These are phyloP conservation scores for Sciurus carolinensis DNA, from an alignment of 2,797 vertebrate species.

Conservation along the genomic window DNA sequence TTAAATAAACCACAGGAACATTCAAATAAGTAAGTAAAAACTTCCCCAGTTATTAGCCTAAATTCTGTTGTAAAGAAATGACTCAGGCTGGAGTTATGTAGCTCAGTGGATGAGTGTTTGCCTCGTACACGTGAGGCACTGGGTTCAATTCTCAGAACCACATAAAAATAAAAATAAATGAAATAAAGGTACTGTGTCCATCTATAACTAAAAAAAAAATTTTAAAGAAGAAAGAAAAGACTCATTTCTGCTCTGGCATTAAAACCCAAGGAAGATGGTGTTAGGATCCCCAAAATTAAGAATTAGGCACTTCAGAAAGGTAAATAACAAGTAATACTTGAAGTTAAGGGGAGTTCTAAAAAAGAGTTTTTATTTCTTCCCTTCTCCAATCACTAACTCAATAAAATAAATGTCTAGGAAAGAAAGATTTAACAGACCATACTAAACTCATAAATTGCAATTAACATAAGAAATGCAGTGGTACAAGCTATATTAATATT, in stretches of 20 bases:
- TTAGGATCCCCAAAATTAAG: neutral
- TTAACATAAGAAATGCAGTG: neutral
- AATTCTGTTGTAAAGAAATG: neutral
- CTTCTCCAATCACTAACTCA: conserved; percentile 23
- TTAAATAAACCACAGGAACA: conserved; percentile 15
- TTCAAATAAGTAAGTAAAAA: conserved; percentile 4
- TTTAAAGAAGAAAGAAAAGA: neutral
- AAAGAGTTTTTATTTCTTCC: neutral
- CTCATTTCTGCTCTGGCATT: neutral
- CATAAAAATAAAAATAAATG: too few relatives aligned
- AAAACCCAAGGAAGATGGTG: neutral
- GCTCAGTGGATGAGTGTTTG: too few relatives aligned
- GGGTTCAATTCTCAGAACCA: too few relatives aligned
- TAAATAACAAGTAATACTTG: neutral
- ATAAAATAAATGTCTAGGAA: conserved; percentile 13
- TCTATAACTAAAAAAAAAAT: too few relatives aligned
- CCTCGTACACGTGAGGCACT: too few relatives aligned
- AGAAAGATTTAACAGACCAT: neutral
- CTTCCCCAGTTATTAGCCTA: neutral
- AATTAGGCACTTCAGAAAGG: neutral
- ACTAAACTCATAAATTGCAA: neutral
- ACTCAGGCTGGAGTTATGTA: neutral
- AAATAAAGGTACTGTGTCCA: too few relatives aligned
- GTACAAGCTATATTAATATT: neutral
- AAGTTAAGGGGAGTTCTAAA: neutral